Evolutionary conservation across 2,888 invertebrate species (phyloP).

Genomic region (Scaptomyza reducta): DNA sequence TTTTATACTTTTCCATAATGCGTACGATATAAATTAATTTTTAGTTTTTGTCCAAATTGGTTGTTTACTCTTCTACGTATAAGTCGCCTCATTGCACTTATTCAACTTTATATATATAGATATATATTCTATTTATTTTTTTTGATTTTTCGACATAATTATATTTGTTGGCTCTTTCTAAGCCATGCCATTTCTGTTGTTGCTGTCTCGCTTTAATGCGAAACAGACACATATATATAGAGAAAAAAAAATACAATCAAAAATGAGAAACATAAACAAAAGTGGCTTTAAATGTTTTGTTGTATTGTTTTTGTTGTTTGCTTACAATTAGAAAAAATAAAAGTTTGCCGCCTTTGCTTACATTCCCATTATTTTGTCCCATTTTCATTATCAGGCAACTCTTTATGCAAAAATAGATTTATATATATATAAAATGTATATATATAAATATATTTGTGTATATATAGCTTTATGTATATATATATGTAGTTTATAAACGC

Average conservation of each 20-base stretch:
- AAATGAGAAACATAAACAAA: slow-evolving; percentile 52
- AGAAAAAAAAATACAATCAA: slow-evolving; percentile 18
- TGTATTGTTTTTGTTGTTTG: background rate
- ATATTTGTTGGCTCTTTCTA: slow-evolving; percentile 35
- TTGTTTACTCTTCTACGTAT: background rate
- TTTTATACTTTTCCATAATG: background rate
- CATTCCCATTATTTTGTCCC: slow-evolving; percentile 32
- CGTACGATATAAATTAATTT: slow-evolving; percentile 25
- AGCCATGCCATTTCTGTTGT: slow-evolving; percentile 35
- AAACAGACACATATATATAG: slow-evolving; percentile 36
- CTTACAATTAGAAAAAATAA: slow-evolving; percentile 63
- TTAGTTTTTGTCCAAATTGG: slow-evolving; percentile 26
- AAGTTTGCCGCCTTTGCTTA: slow-evolving; percentile 39
- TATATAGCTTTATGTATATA: slow-evolving; percentile 13
- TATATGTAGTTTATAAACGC: slow-evolving; percentile 37
- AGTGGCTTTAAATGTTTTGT: slow-evolving; percentile 43
- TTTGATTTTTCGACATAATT: too few species aligned
- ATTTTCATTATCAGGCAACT: slow-evolving; percentile 57
- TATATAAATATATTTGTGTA: slow-evolving; percentile 29
- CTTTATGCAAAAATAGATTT: slow-evolving; percentile 69
- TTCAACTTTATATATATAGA: background rate
- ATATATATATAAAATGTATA: slow-evolving; percentile 28
- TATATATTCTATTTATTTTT: background rate
- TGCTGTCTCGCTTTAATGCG: slow-evolving; percentile 55
- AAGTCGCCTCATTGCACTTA: slow-evolving; percentile 54